A percentile compares a stretch with the other conserved stretches of the same genome.
Evolutionary conservation across 2,797 vertebrate genomes (phyloP).

Genomic region (Onychomys arenicola): DNA sequence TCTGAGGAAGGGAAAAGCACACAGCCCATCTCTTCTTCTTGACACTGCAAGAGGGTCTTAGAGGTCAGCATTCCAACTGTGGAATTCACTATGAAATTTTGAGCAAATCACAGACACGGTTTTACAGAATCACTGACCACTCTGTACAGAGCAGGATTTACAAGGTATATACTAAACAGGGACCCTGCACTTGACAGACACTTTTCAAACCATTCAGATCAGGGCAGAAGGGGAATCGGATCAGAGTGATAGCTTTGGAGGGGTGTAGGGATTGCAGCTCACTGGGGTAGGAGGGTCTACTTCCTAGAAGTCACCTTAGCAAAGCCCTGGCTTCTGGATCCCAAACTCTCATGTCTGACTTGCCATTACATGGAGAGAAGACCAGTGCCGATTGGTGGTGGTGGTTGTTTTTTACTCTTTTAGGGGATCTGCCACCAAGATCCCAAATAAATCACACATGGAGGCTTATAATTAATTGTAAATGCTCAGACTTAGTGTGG

Average conservation of each 20-base stretch:
- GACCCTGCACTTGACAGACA: no score
- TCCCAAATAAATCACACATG: no score
- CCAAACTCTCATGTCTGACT: no score
- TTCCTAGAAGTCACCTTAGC: not conserved
- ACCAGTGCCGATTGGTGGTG: not conserved
- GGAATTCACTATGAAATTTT: not conserved
- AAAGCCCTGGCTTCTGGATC: not conserved
- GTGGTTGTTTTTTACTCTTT: no score
- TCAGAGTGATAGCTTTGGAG: not conserved
- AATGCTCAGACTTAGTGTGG: no score
- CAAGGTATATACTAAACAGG: not conserved
- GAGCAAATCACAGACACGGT: not conserved
- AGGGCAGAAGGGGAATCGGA: not conserved
- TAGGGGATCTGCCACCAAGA: no score
- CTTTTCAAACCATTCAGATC: not conserved
- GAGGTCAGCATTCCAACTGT: not conserved
- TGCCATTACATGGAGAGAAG: not conserved
- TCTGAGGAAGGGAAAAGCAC: not conserved
- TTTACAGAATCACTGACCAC: not conserved
- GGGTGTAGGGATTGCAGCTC: not conserved
- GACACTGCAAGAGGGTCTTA: not conserved
- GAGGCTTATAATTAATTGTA: no score
- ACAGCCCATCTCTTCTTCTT: not conserved
- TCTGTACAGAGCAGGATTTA: not conserved
- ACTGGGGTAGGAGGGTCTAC: rapidly evolving